Evolutionary conservation across 2,113 vertebrate species (phyloP), one percentile per base, ranked within the genome.

Genomic region (Cariama cristata): DNA sequence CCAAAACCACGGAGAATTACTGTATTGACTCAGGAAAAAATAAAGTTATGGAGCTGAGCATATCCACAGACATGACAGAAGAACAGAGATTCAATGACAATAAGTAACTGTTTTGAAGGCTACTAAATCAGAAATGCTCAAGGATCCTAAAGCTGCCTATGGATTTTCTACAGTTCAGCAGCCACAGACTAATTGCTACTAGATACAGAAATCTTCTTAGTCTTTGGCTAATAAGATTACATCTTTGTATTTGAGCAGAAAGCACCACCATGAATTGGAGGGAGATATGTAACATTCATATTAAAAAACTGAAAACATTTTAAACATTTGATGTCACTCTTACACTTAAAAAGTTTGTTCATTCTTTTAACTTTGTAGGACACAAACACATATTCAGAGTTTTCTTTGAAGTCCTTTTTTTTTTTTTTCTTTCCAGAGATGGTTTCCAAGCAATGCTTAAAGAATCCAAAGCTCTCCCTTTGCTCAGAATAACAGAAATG

Each of bases 131-230:
- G 71, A 84, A 90, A 59, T 12, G 40, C 17, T 81, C 22, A 53
- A 89, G 49, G 64, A 59, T 76, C 35, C 50, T 73, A 79, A 68
- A 82, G 33, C 27, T 53, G 42, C 44, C 45, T 62, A 22, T 7
- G 6, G 28, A 62, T 50, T 52, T 86, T 79, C 47, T 79, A 49
- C n/a, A 86, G 42, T 62, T 90, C 26, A 92, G 55, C 52, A 93
- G 38, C 42, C 33, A 33, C 62, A 77, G 52, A 75, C 49, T 90
- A 97, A 88, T n/a, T 79, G 58, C 38, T 88, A 55, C 76, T 88
- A 97, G 92, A 96, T 10, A 79, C 20, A 81, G 63, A 86, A 89
- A 92, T 86, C 79, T 44, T 82, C 74, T 83, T 67, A 90, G 49
- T 73, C 49, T 74, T 72, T 62, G 19, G 26, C 77, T 95, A 95